These are phyloP conservation scores for Elephantulus edwardii DNA, from an alignment of 2,113 vertebrate species.

Conservation along the genomic window DNA sequence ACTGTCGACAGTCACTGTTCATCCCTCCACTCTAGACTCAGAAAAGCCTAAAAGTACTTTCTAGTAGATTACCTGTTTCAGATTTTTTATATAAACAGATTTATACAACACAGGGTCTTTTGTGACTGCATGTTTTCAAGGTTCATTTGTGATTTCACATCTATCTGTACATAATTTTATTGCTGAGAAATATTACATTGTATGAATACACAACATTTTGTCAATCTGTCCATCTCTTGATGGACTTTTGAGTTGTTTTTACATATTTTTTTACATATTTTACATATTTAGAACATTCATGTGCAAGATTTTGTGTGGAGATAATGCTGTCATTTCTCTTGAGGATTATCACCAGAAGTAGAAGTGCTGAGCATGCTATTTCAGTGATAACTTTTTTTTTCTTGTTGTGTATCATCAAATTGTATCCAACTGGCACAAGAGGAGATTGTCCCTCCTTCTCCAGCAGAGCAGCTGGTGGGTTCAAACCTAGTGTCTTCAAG, in stretches of 20 bases:
- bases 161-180: background rate
- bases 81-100: background rate
- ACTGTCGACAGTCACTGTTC: background rate
- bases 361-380: no score
- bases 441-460: no score
- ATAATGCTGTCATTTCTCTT: background rate
- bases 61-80: background rate
- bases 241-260: background rate
- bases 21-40: background rate
- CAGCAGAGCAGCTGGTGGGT: no score
- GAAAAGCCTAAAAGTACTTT: background rate
- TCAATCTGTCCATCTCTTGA: background rate
- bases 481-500: no score
- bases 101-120: background rate
- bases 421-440: no score
- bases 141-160: background rate
- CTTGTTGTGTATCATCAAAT: no score
- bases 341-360: no score
- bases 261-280: background rate
- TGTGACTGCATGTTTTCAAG: background rate
- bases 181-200: background rate
- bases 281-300: background rate
- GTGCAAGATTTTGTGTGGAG: background rate
- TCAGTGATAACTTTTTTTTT: no score
- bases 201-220: background rate